These are phyloP conservation scores for Phthorimaea operculella DNA, from an alignment of 1,140 invertebrate genomes.

Conservation along the genomic window DNA sequence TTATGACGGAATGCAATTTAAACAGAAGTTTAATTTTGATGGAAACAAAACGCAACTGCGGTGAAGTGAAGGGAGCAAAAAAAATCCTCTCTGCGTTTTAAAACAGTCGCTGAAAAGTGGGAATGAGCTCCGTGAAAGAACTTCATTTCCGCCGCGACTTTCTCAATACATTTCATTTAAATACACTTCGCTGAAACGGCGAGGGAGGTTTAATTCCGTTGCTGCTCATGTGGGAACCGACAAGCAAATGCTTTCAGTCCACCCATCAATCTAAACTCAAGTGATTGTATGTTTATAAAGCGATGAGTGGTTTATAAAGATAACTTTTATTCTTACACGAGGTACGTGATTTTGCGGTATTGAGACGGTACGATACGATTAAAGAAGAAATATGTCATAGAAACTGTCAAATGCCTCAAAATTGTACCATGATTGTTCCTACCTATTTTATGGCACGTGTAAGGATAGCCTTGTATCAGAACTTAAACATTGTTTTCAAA, in stretches of 20 bases:
- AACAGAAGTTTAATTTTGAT: background rate
- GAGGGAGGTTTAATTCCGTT: constrained; percentile 51
- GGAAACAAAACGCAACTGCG: constrained; percentile 4
- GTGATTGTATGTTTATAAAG: too few species aligned
- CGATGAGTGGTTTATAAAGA: too few species aligned
- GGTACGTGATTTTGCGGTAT: too few species aligned
- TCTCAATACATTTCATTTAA: constrained; percentile 64
- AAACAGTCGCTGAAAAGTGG: constrained; percentile 49
- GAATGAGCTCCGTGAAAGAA: constrained; percentile 54
- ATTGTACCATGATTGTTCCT: too few species aligned
- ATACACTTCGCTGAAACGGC: constrained; percentile 34
- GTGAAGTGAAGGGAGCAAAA: background rate
- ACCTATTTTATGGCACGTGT: too few species aligned
- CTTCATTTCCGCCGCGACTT: constrained; percentile 58
- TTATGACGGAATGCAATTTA: background rate
- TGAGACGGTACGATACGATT: too few species aligned
- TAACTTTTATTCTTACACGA: too few species aligned
- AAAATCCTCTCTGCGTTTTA: constrained; percentile 41
- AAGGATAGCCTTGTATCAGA: too few species aligned
- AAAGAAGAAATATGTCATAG: too few species aligned
- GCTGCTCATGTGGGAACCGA: constrained; percentile 27
- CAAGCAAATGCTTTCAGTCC: constrained; percentile 43
- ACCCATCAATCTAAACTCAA: background rate
- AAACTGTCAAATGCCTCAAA: too few species aligned
- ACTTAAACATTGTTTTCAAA: too few species aligned